Base-by-base conservation (phyloP, 2,113 vertebrate genomes). In the Hemichromis elongatus region DNA sequence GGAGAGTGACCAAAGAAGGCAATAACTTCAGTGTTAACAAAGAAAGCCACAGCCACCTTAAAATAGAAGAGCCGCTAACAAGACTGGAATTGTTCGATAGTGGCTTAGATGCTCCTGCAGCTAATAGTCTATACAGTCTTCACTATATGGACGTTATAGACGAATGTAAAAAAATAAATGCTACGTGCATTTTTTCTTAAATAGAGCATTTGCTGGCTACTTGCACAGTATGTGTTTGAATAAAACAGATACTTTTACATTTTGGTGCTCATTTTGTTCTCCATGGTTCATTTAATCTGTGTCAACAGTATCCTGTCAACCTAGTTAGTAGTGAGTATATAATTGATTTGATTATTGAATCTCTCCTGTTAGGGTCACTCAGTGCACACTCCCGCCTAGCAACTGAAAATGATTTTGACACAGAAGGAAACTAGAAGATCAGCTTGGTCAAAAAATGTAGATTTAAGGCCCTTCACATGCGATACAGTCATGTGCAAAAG, bases 1-100 rank as follows among this genome's bases (percentile, higher is more conserved):
- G 47, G 86, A 90, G 86, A 90, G 88, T 77, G 80, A 86, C 91
- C 94, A 93, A 90, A 94, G 88, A 92, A 92, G 92, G 90, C 84
- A 90, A 90, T 86, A 88, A 88, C 85, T 91, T 63, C 16, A 61
- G 89, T 81, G 88, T 81, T 78, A 88, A 85, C 86, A 85, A 85
- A 93, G 86, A 85, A n/a, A 73, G 81, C 85, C 30, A 5, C 77
- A 42, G 86, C 45, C 59, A 9, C 82, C 91, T 81, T 88, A 80
- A 89, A 92, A 92, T 91, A 92, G 86, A 90, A 66, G 84, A 84
- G 89, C 73, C 2, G 21, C 86, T 81, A 88, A 77, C 85, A 80
- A 70, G 87, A 50, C 79, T 30, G 68, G 84, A 40, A 81, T 14
- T 28, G 86, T 47, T 82, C 26, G 54, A 80, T 82, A 81, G 52